Percentiles rank a stretch among this genome's conserved stretches.
These are phyloP conservation scores for Silurus lanzhouensis DNA, from an alignment of 2,797 vertebrate species.

Conservation along the genomic window DNA sequence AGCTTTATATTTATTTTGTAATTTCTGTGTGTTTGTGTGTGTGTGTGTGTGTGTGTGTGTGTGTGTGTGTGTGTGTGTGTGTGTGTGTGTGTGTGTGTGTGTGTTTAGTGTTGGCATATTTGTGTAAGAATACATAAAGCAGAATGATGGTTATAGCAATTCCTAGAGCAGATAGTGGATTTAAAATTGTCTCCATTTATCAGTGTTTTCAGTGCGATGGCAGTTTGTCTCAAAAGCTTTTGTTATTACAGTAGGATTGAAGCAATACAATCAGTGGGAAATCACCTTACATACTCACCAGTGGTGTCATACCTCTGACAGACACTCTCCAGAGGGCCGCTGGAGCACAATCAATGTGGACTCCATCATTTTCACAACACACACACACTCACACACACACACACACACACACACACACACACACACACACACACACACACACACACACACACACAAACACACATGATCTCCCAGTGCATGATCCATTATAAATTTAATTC, in stretches of 20 bases:
- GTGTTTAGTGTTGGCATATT: background rate
- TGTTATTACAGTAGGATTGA: conserved; percentile 27
- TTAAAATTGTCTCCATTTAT: conserved; percentile 36
- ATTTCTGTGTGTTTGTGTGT: background rate
- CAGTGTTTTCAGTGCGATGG: conserved; percentile 28
- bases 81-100: too few relatives aligned
- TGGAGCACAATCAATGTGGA: conserved; percentile 8
- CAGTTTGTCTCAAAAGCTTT: conserved; percentile 24
- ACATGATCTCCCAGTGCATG: background rate
- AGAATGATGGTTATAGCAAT: conserved; percentile 28
- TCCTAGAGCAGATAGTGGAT: conserved; percentile 24
- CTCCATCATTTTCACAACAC: background rate
- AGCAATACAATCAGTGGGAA: conserved; percentile 19
- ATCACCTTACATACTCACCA: conserved; percentile 32
- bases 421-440: background rate
- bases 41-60: background rate
- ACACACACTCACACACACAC: too few relatives aligned
- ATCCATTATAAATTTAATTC: conserved; percentile 22
- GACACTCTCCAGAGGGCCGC: background rate
- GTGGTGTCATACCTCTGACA: conserved; percentile 7
- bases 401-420: too few relatives aligned
- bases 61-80: background rate
- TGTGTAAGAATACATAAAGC: conserved; percentile 10
- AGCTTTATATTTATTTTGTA: background rate
- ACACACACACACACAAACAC: background rate